phyloP scores from a whole-genome alignment of 2,113 vertebrate species.

The Oriolus oriolus region DNA sequence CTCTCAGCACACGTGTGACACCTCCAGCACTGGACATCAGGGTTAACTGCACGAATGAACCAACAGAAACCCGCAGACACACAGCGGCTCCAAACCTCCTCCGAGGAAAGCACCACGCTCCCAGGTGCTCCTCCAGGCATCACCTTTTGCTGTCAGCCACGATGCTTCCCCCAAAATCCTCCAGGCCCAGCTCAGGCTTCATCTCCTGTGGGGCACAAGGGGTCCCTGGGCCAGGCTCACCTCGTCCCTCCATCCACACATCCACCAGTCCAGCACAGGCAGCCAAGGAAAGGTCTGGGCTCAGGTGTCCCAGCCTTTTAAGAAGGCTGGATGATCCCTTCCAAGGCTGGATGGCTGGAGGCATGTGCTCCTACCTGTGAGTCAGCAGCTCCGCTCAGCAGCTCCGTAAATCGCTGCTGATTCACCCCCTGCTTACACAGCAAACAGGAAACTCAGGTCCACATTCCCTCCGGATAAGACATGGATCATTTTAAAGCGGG shows the following conservation, averaged over 20 bases:
- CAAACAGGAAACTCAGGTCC: slow-evolving; percentile 61
- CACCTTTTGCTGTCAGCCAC: not conserved
- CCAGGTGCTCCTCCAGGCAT: not conserved
- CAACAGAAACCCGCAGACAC: not conserved
- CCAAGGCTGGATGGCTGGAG: not conserved
- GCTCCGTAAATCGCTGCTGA: slow-evolving; percentile 37
- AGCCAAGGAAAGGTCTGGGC: not conserved
- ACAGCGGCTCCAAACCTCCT: not conserved
- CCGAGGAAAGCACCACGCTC: not conserved
- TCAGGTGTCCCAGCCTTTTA: not conserved
- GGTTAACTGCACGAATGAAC: not conserved
- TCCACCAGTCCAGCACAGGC: not conserved
- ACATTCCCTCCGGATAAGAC: slow-evolving; percentile 49
- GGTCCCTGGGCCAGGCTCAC: not conserved
- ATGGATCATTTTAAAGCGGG: not conserved
- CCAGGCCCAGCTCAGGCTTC: not conserved
- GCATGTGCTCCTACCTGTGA: slow-evolving; percentile 43
- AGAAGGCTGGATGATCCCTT: not conserved
- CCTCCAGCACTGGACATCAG: not conserved
- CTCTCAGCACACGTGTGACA: not conserved
- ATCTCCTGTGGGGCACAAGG: rapidly evolving
- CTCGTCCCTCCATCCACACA: slow-evolving; percentile 42
- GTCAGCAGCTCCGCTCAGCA: slow-evolving; percentile 61
- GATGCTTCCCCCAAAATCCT: not conserved
- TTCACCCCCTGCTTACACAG: slow-evolving; percentile 53